Base-by-base conservation (phyloP, 1,140 invertebrate genomes). In the Procambarus clarkii region DNA sequence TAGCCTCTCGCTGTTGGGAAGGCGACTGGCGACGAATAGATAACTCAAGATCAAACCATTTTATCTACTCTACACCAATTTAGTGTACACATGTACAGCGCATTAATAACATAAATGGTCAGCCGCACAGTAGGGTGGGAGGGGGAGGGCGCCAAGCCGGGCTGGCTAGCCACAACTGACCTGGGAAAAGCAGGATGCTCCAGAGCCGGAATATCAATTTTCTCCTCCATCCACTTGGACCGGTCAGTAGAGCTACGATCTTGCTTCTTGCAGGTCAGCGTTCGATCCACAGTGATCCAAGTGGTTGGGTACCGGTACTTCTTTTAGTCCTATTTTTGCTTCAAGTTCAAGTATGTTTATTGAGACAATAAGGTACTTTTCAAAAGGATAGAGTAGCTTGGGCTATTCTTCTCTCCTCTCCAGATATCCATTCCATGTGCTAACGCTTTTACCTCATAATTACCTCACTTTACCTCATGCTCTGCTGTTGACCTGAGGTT, bases 31-130 rank as follows among this genome's bases (percentile, higher is more conserved):
- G 50, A 34, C 85, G 85, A 87, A 87, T 87, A 48, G 85, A 87
- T 87, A 87, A 87, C 85, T 87, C 76, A 60, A 87, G 71, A 87
- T 87, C 71, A 79, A 45, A 58, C 74, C 85, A 58, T 87, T 87
- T 64, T 87, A 78, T 78, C 24, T 50, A 13, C 69, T 13, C 50
- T 48, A 54, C 24, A 45, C 21, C 85, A 77, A 87, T 87, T 79
- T 87, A 87, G 78, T 58, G 74, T 87, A 48, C 24, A 45, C 24
- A 87, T 79, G 85, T 79, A 69, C 85, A 79, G 85, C 48, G 64
- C 45, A 87, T 87, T 87, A 87, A 87, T 87, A 58, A 87, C 74
- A 64, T 50, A 24, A 78, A 87, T 71, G 80, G 58, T 54, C 54
- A 54, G 21, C 64, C 24, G 44, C 83, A 76, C 58, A 64, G 46